A percentile compares a stretch with the other conserved stretches of the same genome.
Conservation (phyloP, 1,140 invertebrate genomes). For the Eciton burchellii region DNA sequence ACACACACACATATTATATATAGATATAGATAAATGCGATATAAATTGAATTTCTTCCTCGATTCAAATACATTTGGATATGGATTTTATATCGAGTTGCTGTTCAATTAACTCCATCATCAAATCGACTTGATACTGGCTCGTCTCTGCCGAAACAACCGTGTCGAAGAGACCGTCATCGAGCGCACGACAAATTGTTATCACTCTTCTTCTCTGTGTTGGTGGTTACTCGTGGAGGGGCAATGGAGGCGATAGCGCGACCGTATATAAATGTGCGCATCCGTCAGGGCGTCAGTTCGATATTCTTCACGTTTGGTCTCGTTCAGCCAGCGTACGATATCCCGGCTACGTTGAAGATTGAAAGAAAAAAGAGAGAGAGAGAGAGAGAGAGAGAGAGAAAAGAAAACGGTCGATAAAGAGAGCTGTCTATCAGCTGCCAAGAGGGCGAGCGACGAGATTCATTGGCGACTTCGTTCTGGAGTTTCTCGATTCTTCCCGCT, state of each 20-base stretch:
- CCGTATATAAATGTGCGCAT: conserved; percentile 70
- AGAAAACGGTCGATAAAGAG: conserved; percentile 2
- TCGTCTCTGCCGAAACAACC: conserved; percentile 35
- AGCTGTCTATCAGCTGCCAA: not conserved
- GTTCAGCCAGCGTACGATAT: not conserved
- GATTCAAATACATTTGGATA: not conserved
- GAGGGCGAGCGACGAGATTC: not conserved
- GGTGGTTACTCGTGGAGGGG: conserved; percentile 39
- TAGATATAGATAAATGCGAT: too few relatives aligned
- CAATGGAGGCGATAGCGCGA: conserved; percentile 58
- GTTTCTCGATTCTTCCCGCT: conserved; percentile 1
- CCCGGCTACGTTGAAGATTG: not conserved
- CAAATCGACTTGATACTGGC: conserved; percentile 13
- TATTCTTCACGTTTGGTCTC: conserved; percentile 38
- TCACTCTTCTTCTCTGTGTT: conserved; percentile 49
- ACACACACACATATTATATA: too few relatives aligned
- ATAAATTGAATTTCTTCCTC: too few relatives aligned
- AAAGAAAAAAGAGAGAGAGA: too few relatives aligned
- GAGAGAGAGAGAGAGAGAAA: too few relatives aligned
- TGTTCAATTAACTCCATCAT: conserved; percentile 18
- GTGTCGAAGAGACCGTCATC: not conserved
- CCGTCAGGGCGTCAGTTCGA: conserved; percentile 64
- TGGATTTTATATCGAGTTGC: conserved; percentile 18
- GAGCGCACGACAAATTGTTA: conserved; percentile 50
- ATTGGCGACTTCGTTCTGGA: conserved; percentile 12